Base-by-base conservation (phyloP, 2,888 invertebrate species). In the Caenorhabditis sp. region DNA sequence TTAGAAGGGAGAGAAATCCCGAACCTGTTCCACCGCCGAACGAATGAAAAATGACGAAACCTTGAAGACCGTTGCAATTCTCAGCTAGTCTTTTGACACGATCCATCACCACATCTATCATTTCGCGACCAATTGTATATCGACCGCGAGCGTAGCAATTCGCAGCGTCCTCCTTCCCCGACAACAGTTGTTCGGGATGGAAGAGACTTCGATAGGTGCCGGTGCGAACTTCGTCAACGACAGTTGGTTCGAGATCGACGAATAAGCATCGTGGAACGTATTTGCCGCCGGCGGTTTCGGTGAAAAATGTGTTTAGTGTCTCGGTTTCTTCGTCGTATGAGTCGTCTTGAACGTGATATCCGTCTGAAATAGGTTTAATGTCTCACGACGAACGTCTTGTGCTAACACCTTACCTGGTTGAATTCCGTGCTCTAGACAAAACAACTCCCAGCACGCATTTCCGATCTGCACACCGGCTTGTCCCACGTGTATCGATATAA, bases 111-210 rank as follows among this genome's bases (percentile, higher is more conserved):
- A 84, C 91, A 61, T 91, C 92, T 58, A 94, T 91, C 81, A 93
- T 91, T 86, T 93, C 93, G 79, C 90, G 90, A 62, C 92, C 92
- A 88, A 86, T 84, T 10, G 86, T 86, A 65, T 86, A 86, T 51
- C 85, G 75, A 14, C 86, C 86, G 23, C 86, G 65, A 24, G 86
- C 85, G 57, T 85, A 85, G 57, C 84, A 84, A 62, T 85, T 85
- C 8, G 84, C 84, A 0, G 84, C 84, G 62, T 85, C 84, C 58
- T 85, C 84, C 60, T 96, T 96, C 83, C 95, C 95, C 84, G 95
- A 95, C 89, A 95, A 94, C 89, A 96, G 91, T 90, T 96, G 96
- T 90, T 97, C 96, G 77, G 96, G 96, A 89, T 97, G 96, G 92
- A 96, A 96, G 88, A 97, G 81, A 36, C 68, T 78, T 17, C 78